A percentile compares a stretch with the other conserved stretches of the same genome.
These are phyloP conservation scores for Coelopa pilipes DNA, from an alignment of 2,888 invertebrate genomes.

Conservation along the genomic window DNA sequence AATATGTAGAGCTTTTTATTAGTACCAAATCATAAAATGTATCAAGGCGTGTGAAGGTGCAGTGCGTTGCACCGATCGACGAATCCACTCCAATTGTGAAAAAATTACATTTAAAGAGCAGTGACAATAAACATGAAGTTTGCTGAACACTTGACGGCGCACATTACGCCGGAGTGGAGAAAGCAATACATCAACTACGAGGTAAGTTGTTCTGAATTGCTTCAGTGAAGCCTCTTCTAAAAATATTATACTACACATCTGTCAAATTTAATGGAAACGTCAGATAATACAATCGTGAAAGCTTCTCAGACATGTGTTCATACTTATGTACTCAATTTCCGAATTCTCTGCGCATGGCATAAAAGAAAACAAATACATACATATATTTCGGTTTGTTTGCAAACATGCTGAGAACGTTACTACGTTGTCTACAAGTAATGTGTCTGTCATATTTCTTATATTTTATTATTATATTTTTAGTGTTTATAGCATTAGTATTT, in stretches of 20 bases:
- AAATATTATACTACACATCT: conserved; percentile 52
- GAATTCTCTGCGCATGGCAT: conserved; percentile 48
- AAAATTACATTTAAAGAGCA: background rate
- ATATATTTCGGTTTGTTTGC: conserved; percentile 33
- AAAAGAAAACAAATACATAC: conserved; percentile 17
- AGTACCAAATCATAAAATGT: conserved; percentile 15
- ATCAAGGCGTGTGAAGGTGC: background rate
- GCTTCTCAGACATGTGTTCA: conserved; percentile 42
- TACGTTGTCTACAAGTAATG: too few relatives aligned
- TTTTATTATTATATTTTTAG: too few relatives aligned
- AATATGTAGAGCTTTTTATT: conserved; percentile 8
- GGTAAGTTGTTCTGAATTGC: conserved; percentile 64
- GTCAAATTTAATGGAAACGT: conserved; percentile 51
- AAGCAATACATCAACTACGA: conserved; percentile 85
- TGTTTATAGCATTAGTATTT: too few relatives aligned
- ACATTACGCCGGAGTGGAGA: conserved; percentile 93
- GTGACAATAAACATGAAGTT: conserved; percentile 78
- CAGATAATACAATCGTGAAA: conserved; percentile 40
- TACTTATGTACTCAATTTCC: conserved; percentile 35
- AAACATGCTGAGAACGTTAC: conserved; percentile 8
- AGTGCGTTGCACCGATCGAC: conserved; percentile 9
- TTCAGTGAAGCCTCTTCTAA: conserved; percentile 35
- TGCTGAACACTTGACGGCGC: conserved; percentile 86
- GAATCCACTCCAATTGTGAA: too few relatives aligned
- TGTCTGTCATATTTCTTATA: too few relatives aligned